These are phyloP conservation scores for Sebastiscus tertius DNA, from an alignment of 2,797 vertebrate species.

Conservation along the genomic window DNA sequence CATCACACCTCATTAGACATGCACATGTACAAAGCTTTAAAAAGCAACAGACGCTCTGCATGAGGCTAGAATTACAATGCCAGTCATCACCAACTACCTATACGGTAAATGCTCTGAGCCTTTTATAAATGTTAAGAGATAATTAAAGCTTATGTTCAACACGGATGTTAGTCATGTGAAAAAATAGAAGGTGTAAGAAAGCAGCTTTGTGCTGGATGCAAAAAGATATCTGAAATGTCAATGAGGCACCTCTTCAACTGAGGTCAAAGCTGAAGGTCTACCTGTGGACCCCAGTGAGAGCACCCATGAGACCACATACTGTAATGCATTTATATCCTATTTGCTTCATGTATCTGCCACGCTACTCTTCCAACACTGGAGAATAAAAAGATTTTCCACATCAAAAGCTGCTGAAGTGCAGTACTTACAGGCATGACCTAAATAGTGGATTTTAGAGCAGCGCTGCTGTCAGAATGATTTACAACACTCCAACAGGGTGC, in stretches of 20 bases:
- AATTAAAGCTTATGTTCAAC: conserved; percentile 1
- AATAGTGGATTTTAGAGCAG: conserved; percentile 47
- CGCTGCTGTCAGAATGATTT: conserved; percentile 57
- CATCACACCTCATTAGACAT: conserved; percentile 14
- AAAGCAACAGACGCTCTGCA: conserved; percentile 3
- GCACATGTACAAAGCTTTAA: conserved; percentile 1
- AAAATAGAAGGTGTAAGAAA: neutral
- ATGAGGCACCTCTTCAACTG: neutral
- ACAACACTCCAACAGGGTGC: conserved; percentile 8
- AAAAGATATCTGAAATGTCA: conserved; percentile 11
- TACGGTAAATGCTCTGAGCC: neutral
- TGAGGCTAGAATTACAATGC: conserved; percentile 13
- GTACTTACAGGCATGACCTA: conserved; percentile 51
- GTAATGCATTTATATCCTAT: conserved; percentile 41
- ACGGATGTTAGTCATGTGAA: neutral
- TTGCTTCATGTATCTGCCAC: conserved; percentile 25
- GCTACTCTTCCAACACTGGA: conserved; percentile 18
- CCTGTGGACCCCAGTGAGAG: neutral
- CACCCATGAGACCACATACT: neutral
- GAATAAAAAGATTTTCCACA: conserved; percentile 60
- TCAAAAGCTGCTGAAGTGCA: conserved; percentile 56
- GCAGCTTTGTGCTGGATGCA: neutral
- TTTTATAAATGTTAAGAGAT: neutral
- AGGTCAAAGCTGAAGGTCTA: conserved; percentile 42
- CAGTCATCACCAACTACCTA: neutral